Conservation (phyloP, 2,113 vertebrate species). For the Etia nguti region DNA sequence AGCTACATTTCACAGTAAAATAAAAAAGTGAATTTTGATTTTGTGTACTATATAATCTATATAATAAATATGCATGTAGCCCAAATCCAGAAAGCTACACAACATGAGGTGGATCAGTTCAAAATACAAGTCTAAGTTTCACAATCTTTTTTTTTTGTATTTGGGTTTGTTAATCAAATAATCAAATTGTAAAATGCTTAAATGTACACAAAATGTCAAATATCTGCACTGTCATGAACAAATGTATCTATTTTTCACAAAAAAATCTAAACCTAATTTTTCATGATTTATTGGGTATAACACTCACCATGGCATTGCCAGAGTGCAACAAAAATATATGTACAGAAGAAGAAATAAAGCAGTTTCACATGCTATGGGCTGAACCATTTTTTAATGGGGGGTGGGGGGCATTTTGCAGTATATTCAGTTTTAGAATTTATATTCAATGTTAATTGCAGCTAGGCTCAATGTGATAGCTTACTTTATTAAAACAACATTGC, state of each 20-base stretch:
- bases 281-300: background rate
- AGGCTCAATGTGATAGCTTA: background rate
- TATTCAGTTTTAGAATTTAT: background rate
- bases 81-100: background rate
- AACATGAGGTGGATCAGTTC: background rate
- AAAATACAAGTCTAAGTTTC: background rate
- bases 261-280: background rate
- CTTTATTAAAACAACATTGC: background rate
- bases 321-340: background rate
- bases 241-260: background rate
- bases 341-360: background rate
- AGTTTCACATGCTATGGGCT: background rate
- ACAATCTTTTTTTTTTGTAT: background rate
- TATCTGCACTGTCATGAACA: background rate
- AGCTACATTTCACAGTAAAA: no score
- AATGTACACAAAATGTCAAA: background rate
- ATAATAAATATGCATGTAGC: background rate
- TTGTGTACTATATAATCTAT: background rate
- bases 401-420: background rate
- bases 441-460: background rate
- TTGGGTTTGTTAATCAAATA: background rate
- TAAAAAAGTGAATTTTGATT: background rate
- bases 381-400: background rate
- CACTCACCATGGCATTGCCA: background rate
- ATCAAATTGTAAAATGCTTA: background rate